These are phyloP conservation scores for Ceyx margarethae DNA, from an alignment of 2,113 vertebrate genomes.

Conservation along the genomic window DNA sequence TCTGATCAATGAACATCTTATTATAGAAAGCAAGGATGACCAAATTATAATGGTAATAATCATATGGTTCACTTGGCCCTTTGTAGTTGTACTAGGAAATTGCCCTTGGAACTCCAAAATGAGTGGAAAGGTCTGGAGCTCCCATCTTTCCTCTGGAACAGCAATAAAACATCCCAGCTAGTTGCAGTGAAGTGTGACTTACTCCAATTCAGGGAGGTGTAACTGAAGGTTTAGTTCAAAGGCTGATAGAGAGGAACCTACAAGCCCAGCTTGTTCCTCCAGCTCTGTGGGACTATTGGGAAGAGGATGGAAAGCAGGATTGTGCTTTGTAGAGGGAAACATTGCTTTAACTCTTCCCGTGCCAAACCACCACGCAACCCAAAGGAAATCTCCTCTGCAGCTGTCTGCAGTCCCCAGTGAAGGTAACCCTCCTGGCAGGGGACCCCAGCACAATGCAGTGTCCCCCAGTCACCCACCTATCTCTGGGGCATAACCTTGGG, in stretches of 20 bases:
- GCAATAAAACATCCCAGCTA: neutral
- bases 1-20: neutral
- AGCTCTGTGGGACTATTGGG: neutral
- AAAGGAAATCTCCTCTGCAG: neutral
- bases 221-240: constrained; percentile 20
- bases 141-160: neutral
- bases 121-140: neutral
- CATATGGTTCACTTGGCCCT: neutral
- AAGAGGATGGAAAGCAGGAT: neutral
- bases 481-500: neutral
- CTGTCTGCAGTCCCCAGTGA: neutral
- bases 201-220: neutral
- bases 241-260: neutral
- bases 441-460: neutral
- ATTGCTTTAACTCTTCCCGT: neutral
- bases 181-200: neutral
- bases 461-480: neutral
- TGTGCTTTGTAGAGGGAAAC: neutral
- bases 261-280: constrained; percentile 21
- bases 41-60: neutral
- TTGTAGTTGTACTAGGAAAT: neutral
- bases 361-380: neutral
- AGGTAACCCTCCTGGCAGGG: neutral
- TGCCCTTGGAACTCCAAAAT: neutral
- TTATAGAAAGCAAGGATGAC: neutral